Evolutionary conservation across 2,888 invertebrate genomes (phyloP).

Genomic region (Eupithecia pulchellata): DNA sequence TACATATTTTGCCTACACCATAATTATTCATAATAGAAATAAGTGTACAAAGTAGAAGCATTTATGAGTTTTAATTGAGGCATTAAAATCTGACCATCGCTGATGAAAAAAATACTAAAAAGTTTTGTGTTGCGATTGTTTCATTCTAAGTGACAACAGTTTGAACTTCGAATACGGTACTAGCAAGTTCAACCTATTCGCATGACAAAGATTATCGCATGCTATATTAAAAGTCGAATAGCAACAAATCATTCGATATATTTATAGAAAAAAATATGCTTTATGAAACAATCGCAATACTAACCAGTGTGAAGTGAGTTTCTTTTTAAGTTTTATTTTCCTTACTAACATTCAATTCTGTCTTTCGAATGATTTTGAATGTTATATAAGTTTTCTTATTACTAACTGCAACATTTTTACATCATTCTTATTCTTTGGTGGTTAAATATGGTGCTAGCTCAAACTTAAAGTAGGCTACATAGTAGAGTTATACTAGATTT

Average conservation of each 20-base stretch:
- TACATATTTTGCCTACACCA: background rate
- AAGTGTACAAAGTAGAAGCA: slow-evolving; percentile 40
- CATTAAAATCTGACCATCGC: slow-evolving; percentile 70
- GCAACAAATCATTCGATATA: background rate
- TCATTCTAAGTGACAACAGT: slow-evolving; percentile 39
- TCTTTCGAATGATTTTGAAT: slow-evolving; percentile 62
- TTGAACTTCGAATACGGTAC: background rate
- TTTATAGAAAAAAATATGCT: background rate
- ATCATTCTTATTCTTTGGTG: slow-evolving; percentile 64
- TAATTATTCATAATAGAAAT: background rate
- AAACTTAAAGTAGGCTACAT: slow-evolving; percentile 43
- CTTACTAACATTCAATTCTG: slow-evolving; percentile 67
- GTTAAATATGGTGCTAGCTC: slow-evolving; percentile 78
- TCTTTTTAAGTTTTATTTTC: slow-evolving; percentile 52
- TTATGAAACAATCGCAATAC: slow-evolving; percentile 34
- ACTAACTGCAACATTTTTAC: slow-evolving; percentile 72
- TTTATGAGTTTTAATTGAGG: slow-evolving; percentile 29
- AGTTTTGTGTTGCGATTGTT: slow-evolving; percentile 53
- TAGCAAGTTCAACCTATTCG: background rate
- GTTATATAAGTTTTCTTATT: slow-evolving; percentile 56
- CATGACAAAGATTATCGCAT: slow-evolving; percentile 12
- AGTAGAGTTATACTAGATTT: slow-evolving; percentile 38
- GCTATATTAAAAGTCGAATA: background rate
- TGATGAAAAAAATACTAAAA: slow-evolving; percentile 55
- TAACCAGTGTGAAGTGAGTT: slow-evolving; percentile 48